A percentile compares a stretch with the other conserved stretches of the same genome.
phyloP scores from a whole-genome alignment of 2,113 vertebrate species.

The Procavia capensis region DNA sequence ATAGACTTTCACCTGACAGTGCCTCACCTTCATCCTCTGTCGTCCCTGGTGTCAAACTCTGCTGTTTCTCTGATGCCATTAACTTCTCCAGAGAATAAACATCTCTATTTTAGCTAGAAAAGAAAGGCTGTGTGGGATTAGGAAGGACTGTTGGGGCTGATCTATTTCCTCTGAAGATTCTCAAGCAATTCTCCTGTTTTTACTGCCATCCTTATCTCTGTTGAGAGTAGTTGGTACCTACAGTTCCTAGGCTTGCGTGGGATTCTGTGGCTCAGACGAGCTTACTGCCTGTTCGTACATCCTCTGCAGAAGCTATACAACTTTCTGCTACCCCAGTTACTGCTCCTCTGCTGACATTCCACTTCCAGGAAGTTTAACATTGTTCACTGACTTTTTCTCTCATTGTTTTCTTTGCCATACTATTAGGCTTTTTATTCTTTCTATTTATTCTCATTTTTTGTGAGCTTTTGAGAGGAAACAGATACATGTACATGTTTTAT shows the following conservation, averaged over 20 bases:
- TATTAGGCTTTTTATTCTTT: background rate
- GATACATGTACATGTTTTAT: background rate
- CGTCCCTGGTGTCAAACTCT: background rate
- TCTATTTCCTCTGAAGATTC: background rate
- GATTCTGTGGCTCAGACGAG: background rate
- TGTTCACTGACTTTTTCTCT: background rate
- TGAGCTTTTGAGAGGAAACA: conserved; percentile 32
- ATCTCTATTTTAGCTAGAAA: background rate
- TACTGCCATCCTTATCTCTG: background rate
- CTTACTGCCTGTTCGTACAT: background rate
- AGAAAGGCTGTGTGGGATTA: background rate
- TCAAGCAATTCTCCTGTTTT: background rate
- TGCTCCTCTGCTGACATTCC: background rate
- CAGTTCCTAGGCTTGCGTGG: background rate
- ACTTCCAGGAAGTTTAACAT: background rate
- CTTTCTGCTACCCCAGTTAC: background rate
- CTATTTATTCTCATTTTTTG: background rate
- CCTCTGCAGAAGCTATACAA: background rate
- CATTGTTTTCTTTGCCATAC: background rate
- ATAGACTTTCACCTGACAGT: background rate
- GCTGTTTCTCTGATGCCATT: background rate
- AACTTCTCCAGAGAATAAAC: background rate
- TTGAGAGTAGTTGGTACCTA: background rate
- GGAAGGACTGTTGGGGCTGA: background rate
- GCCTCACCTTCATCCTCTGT: background rate